Base-by-base conservation (phyloP, 2,113 vertebrate genomes). In the Periophthalmodon schlosseri region DNA sequence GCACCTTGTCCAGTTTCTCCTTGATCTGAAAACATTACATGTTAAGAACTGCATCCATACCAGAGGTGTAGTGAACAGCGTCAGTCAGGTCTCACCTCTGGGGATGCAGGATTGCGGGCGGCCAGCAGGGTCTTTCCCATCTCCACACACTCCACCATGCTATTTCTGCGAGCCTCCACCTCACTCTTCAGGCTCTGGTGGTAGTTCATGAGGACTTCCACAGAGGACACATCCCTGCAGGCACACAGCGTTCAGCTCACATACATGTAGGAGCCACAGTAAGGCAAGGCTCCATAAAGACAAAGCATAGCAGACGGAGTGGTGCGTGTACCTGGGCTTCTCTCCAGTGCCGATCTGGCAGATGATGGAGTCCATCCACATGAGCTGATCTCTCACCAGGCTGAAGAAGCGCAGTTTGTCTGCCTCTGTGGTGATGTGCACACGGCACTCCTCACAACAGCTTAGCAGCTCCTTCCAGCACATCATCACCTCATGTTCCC, bases 151-250 rank as follows among this genome's bases (percentile, higher is more conserved):
- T 96, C 87, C 1, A 94, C 44, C 4, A 94, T 77, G 84, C 91
- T 95, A 11, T 92, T 93, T 76, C 76, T 91, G 0, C 95, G 93
- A 0, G 96, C 94, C 44, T 98, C 97, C 6, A 98, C 94, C 87
- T 99, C 97, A 0, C 91, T 96, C 92, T 97, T 96, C 78, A 99
- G 93, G 65, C 94, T 93, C 68, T 99, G 97, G 93, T 98, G 97
- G 85, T 97, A 96, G 72, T 95, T 98, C 96, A 99, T 97, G 86
- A 98, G 92, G 77, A 98, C 95, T 87, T 98, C 97, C 67, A 98
- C 97, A 0, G 96, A 96, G 1, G 96, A 99, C 64, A 98, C 96
- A 0, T 98, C 97, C 91, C 97, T 98, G 87, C 73, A 90, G 77
- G 49, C 74, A 80, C 75, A 77, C 44, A 84, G 34, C n/a, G 20